Conservation (phyloP, 2,797 vertebrate genomes). For the Limosa lapponica region DNA sequence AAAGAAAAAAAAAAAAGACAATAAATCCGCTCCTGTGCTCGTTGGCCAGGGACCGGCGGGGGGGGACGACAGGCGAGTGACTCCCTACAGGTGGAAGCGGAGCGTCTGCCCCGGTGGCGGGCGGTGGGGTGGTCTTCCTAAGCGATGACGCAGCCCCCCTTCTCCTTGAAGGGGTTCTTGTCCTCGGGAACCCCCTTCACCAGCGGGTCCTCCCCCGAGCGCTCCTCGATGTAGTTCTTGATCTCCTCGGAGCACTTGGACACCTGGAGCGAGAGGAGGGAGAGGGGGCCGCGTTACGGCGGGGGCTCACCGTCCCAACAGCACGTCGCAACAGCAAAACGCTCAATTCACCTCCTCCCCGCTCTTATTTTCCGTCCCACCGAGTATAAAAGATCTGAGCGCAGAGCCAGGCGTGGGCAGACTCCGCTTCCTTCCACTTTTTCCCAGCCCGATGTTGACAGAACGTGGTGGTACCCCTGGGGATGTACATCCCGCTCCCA, state of each 20-base stretch:
- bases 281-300: background rate
- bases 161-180: slow-evolving; percentile 98
- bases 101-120: background rate
- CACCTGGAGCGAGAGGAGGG: slow-evolving; percentile 78
- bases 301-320: background rate
- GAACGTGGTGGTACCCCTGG: background rate
- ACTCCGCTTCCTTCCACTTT: background rate
- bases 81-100: background rate
- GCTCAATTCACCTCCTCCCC: background rate
- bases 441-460: background rate
- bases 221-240: slow-evolving; percentile 91
- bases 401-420: background rate
- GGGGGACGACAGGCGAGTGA: background rate
- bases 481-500: fast-evolving
- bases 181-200: slow-evolving; percentile 96
- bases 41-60: background rate
- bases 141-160: slow-evolving; percentile 93
- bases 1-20: background rate
- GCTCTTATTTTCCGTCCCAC: background rate
- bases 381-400: background rate
- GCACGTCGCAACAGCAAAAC: background rate
- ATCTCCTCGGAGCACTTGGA: slow-evolving; percentile 98
- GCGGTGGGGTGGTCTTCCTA: slow-evolving; percentile 59
- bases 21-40: background rate
- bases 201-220: slow-evolving; percentile 89